phyloP scores from a whole-genome alignment of 2,113 vertebrate species.

The Urocynchramus pylzowi region DNA sequence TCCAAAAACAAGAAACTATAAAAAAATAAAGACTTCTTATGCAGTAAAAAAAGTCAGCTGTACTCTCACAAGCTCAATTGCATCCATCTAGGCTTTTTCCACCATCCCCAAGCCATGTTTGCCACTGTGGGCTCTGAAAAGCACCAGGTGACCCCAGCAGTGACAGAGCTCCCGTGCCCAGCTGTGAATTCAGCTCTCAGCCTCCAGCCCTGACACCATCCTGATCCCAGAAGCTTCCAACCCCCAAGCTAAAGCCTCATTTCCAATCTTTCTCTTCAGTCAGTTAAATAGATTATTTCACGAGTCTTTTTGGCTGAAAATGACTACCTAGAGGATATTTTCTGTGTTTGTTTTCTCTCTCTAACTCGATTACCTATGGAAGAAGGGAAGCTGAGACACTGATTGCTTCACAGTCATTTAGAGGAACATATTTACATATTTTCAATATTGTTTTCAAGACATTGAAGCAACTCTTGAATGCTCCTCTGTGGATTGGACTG shows the following conservation, averaged over 20 bases:
- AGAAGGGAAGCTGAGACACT: conserved; percentile 11
- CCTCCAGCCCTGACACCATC: background rate
- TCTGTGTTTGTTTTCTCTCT: conserved; percentile 22
- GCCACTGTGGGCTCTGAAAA: background rate
- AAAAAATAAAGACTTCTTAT: background rate
- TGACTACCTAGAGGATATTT: conserved; percentile 50
- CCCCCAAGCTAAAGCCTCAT: background rate
- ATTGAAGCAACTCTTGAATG: background rate
- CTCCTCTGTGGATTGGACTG: background rate
- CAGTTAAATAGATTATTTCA: conserved; percentile 1
- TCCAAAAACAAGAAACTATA: background rate
- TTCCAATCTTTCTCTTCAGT: background rate
- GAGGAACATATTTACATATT: background rate
- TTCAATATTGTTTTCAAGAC: conserved; percentile 8
- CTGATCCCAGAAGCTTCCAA: background rate
- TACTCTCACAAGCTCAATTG: background rate
- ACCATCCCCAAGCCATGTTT: background rate
- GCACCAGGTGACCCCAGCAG: background rate
- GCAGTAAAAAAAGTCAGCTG: background rate
- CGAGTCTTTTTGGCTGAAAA: conserved; percentile 35
- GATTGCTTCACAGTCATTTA: conserved; percentile 46
- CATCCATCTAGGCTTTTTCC: background rate
- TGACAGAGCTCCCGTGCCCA: background rate
- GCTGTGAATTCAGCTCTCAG: accelerated
- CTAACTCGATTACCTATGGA: conserved; percentile 30